Conservation (phyloP, 2,888 invertebrate genomes). For the Phanerotoma sp. region DNA sequence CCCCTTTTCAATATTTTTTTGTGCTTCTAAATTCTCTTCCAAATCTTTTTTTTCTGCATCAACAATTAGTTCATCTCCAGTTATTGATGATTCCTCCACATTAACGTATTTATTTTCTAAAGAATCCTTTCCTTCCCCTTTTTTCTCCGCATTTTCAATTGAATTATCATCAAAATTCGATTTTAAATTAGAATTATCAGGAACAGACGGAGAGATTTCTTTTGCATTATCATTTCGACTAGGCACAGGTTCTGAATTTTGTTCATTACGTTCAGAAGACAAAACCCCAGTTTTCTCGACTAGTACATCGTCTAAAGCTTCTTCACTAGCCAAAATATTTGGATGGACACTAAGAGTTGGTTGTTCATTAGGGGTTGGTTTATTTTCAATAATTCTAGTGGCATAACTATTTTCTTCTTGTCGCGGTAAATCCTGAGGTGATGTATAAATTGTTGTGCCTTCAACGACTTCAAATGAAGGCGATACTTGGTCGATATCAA, state of each 20-base stretch:
- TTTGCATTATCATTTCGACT: too few relatives aligned
- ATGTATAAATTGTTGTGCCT: conserved; percentile 66
- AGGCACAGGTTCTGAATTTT: background rate
- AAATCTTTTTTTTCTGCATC: too few relatives aligned
- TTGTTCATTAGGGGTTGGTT: conserved; percentile 28
- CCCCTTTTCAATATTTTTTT: conserved; percentile 6
- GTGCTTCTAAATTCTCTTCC: too few relatives aligned
- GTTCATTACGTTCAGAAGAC: background rate
- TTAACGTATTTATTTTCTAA: too few relatives aligned
- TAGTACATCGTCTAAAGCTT: background rate
- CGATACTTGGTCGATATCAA: conserved; percentile 19
- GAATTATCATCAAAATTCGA: too few relatives aligned
- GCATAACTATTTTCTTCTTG: conserved; percentile 31
- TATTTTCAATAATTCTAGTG: conserved; percentile 18
- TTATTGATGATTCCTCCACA: too few relatives aligned
- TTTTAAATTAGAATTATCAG: too few relatives aligned
- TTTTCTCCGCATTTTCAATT: too few relatives aligned
- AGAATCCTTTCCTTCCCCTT: too few relatives aligned
- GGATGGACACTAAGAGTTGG: conserved; percentile 39
- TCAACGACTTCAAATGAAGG: conserved; percentile 62
- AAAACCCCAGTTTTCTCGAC: background rate
- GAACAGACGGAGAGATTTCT: too few relatives aligned
- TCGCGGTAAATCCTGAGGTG: conserved; percentile 27
- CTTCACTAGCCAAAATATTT: conserved; percentile 32
- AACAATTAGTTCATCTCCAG: too few relatives aligned